Conservation (phyloP, 2,888 invertebrate genomes). For the Agrotis segetum region DNA sequence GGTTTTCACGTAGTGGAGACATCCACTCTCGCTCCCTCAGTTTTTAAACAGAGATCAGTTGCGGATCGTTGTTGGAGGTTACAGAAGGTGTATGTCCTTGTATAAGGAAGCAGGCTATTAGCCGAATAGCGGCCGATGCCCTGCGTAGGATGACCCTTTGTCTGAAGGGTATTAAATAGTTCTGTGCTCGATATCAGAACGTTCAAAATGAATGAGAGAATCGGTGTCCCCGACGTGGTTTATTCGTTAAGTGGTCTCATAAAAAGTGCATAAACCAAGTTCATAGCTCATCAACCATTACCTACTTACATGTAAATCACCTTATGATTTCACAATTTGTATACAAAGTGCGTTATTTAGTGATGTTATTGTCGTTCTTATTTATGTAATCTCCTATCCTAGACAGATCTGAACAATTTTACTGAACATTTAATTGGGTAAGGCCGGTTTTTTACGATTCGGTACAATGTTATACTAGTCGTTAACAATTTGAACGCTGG, state of each 20-base stretch:
- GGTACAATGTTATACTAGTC: slow-evolving; percentile 15
- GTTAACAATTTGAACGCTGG: slow-evolving; percentile 20
- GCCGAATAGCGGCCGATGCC: slow-evolving; percentile 78
- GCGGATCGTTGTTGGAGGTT: slow-evolving; percentile 38
- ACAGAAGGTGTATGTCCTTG: slow-evolving; percentile 65
- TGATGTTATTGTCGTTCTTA: slow-evolving; percentile 11
- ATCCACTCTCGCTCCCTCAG: slow-evolving; percentile 28
- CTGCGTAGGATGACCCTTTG: slow-evolving; percentile 85
- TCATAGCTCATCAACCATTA: slow-evolving; percentile 14
- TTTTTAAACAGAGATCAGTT: slow-evolving; percentile 32
- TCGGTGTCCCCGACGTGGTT: background rate
- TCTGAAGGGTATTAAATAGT: slow-evolving; percentile 69
- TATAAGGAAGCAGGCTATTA: slow-evolving; percentile 77
- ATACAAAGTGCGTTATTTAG: slow-evolving; percentile 6
- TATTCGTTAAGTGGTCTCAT: slow-evolving; percentile 3
- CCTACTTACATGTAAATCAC: slow-evolving; percentile 13
- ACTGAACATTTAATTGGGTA: slow-evolving; percentile 23
- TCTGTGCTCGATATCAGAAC: slow-evolving; percentile 51
- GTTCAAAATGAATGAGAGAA: slow-evolving; percentile 35
- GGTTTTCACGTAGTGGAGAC: background rate
- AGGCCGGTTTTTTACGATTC: slow-evolving; percentile 30
- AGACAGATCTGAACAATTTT: slow-evolving; percentile 5
- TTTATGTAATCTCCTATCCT: background rate
- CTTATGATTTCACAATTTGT: slow-evolving; percentile 16
- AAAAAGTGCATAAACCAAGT: slow-evolving; percentile 12